phyloP scores from a whole-genome alignment of 2,113 vertebrate genomes.

The Aptenodytes forsteri region DNA sequence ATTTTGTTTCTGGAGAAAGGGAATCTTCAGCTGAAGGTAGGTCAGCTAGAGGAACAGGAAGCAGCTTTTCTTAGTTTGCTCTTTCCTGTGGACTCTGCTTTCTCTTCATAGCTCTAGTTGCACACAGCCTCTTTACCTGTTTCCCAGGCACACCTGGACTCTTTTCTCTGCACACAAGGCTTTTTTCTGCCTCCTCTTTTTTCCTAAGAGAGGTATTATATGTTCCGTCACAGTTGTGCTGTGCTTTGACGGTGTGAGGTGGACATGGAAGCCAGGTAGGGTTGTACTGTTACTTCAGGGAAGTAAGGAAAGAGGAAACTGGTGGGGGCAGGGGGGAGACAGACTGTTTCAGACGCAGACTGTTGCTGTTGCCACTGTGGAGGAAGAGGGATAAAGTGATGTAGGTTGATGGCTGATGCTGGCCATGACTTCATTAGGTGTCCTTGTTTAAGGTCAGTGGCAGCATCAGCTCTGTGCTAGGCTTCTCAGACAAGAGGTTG shows the following conservation, averaged over 20 bases:
- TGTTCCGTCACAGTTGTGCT: not conserved
- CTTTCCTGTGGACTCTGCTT: not conserved
- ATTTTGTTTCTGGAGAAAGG: not conserved
- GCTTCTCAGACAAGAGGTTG: not conserved
- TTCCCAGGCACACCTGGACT: not conserved
- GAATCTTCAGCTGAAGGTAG: not conserved
- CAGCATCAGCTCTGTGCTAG: not conserved
- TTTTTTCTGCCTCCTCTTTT: not conserved
- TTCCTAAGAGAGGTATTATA: not conserved
- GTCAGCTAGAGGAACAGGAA: not conserved
- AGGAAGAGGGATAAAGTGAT: not conserved
- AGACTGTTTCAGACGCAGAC: not conserved
- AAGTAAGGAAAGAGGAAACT: not conserved
- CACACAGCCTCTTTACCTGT: not conserved
- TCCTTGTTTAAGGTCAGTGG: not conserved
- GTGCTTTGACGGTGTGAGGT: not conserved
- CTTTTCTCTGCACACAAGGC: not conserved
- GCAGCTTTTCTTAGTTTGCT: not conserved
- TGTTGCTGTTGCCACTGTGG: not conserved
- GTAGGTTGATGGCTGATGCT: not conserved
- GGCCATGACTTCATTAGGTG: not conserved
- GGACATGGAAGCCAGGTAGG: not conserved
- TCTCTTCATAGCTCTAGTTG: not conserved
- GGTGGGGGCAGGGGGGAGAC: not conserved
- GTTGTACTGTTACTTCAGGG: not conserved